Base-by-base conservation (phyloP, 2,888 invertebrate genomes). In the Lasioglossum pauxillum region DNA sequence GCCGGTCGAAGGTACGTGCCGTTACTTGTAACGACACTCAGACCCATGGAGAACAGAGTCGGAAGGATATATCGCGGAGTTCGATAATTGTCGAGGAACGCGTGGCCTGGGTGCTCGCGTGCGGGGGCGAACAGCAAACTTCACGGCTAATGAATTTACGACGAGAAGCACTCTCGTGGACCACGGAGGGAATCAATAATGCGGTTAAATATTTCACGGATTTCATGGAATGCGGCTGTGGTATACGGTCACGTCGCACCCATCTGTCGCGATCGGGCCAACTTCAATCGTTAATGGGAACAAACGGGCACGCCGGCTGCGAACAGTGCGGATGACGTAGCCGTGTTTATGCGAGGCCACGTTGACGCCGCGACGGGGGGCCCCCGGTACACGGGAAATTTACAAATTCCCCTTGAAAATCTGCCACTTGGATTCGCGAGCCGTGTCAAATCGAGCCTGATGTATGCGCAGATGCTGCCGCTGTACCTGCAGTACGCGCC, bases 241-340 rank as follows among this genome's bases (percentile, higher is more conserved):
- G 89, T 90, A 90, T 92, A 92, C 92, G 91, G 92, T 93, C 94
- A 94, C 94, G 94, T 94, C 93, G 92, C 90, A 83, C 88, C 93
- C 94, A 94, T 94, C 93, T 93, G 94, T 94, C 92, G 94, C 93
- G 91, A 94, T 94, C 92, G 92, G 91, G 80, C 92, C 89, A 90
- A 93, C 93, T 94, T 94, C 93, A 93, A 94, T 94, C 93, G 93
- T 94, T 94, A 93, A 94, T 94, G 94, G 91, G 91, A 93, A 93
- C 93, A 91, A 92, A 92, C 91, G 91, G 90, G 88, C 89, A 86
- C 87, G 89, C 86, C 88, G 91, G 92, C 88, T 89, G 90, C 85
- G 84, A 85, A 57, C 86, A 71, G 83, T 86, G 88, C 86, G 90
- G 85, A 87, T 92, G 91, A 89, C 92, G 88, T 88, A 87, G 84